Base-by-base conservation (phyloP, 2,797 vertebrate genomes). In the Ctenopoma kingsleyae region DNA sequence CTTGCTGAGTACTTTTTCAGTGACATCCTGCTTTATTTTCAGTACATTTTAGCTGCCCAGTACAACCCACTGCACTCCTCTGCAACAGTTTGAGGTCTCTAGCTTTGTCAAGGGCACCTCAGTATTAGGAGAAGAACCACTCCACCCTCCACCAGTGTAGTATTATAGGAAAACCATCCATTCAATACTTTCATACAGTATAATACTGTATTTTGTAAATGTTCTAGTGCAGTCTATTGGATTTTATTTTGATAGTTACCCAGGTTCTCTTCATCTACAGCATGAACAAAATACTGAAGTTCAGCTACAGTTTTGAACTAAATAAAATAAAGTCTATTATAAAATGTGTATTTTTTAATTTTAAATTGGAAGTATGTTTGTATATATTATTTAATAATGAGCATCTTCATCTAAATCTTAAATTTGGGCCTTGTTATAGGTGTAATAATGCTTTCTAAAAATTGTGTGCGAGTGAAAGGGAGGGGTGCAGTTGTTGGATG, bases 401-500 rank as follows among this genome's bases (percentile, higher is more conserved):
- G 35, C 6, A 19, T 53, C 53, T 6, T 57, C 22, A 0, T 53
- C 8, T 58, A 16, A 54, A 43, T 25, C 6, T 41, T 15, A 13
- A 6, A 46, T 11, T 19, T 2, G 4, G 38, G 17, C 4, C 65
- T 8, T 40, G 3, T 16, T 8, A 30, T 38, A 22, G 53, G 32
- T 52, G 8, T 53, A 30, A 7, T 5, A 13, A 44, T 54, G 53
- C 46, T 62, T 46, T 58, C 20, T 55, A 32, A 40, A 17, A 17
- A 27, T 56, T 17, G n/a, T 43, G 67, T 62, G 41, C 53, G 64
- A 65, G 49, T 19, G 50, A 56, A 74, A 30, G 44, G 61, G 19
- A 27, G 38, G 72, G 72, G 81, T 57, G 75, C 35, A 63, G 68
- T 65, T 54, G 75, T 54, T 56, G 44, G 50, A 77, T 61, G 67